Evolutionary conservation across 2,113 vertebrate genomes (phyloP).

Genomic region (Sterrhoptilus dennistouni): DNA sequence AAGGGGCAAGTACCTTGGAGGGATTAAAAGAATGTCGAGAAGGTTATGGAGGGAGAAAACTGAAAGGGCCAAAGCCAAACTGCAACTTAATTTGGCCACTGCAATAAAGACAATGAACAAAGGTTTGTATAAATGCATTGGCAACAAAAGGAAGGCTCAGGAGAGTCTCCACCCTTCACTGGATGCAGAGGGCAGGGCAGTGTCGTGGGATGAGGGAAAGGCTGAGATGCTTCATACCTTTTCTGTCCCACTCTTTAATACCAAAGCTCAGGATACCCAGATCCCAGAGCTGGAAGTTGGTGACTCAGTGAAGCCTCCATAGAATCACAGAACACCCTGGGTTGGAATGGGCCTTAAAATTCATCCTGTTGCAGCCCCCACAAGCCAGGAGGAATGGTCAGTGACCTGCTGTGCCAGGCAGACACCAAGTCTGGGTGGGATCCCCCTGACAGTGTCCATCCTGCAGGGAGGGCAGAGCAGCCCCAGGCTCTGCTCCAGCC

Average conservation of each 20-base stretch:
- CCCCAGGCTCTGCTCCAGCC: background rate
- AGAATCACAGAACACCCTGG: background rate
- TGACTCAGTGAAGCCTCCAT: background rate
- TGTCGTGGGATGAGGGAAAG: background rate
- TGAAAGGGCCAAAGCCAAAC: background rate
- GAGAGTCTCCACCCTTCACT: background rate
- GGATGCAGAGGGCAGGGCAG: background rate
- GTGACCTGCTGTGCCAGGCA: background rate
- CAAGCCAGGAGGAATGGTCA: background rate
- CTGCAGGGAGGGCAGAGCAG: background rate
- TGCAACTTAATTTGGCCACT: background rate
- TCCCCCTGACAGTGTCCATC: no score
- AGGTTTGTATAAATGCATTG: background rate
- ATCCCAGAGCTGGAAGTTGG: background rate
- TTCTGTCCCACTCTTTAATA: background rate
- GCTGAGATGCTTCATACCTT: background rate
- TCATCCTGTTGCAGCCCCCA: fast-evolving
- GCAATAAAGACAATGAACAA: background rate
- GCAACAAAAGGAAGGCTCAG: background rate
- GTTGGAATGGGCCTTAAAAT: background rate
- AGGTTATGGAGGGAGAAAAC: background rate
- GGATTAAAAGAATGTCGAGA: background rate
- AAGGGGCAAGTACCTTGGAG: background rate
- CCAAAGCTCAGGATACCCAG: background rate
- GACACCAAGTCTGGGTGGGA: background rate